Conservation (phyloP, 1,140 invertebrate species). For the Drosophila pseudoobscura region DNA sequence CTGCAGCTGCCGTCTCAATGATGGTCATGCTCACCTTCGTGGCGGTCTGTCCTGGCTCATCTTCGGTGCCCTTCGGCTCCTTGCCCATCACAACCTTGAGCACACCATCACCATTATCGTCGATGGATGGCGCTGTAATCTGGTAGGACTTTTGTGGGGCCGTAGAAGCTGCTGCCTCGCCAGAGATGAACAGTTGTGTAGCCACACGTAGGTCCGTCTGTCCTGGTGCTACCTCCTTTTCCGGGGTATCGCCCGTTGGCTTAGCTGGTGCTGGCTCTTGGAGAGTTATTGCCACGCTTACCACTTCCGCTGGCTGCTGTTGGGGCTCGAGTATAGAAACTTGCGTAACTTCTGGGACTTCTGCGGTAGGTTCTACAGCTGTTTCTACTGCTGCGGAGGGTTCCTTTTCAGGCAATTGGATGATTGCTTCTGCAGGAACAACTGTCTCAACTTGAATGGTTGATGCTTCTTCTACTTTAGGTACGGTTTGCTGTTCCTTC, state of each 20-base stretch:
- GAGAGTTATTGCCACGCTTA: background rate
- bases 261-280: conserved; percentile 26
- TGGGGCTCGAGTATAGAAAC: background rate
- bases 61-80: conserved; percentile 3
- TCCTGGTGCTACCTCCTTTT: no score
- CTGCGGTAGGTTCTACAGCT: background rate
- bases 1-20: conserved; percentile 52
- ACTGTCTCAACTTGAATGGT: background rate
- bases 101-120: conserved; percentile 62
- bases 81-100: conserved; percentile 59
- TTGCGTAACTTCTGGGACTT: background rate
- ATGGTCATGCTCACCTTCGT: conserved; percentile 75
- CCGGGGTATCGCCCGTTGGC: no score
- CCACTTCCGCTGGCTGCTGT: background rate
- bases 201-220: conserved; percentile 59
- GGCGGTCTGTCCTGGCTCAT: conserved; percentile 21
- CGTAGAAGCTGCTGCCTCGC: conserved; percentile 55
- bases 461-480: background rate
- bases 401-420: conserved; percentile 1
- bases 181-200: conserved; percentile 75
- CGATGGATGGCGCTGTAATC: conserved; percentile 72
- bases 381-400: background rate
- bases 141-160: conserved; percentile 60
- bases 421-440: background rate
- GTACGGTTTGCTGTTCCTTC: conserved; percentile 16